Conservation (phyloP, 2,888 invertebrate species). For the Tipula lateralis region DNA sequence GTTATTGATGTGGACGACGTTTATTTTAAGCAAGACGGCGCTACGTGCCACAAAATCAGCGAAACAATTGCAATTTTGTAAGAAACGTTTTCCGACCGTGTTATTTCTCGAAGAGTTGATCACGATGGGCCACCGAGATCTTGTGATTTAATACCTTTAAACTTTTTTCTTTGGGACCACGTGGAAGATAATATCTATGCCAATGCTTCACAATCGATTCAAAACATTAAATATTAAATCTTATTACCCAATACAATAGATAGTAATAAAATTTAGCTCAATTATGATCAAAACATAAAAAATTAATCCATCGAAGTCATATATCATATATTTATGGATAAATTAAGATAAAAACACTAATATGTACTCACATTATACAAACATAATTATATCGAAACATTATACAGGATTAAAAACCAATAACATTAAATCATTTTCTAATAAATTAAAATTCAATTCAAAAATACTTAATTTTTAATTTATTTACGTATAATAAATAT, state of each 20-base stretch:
- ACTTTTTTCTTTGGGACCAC: not conserved
- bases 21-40: slow-evolving; percentile 27
- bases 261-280: not conserved
- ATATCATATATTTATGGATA: slow-evolving; percentile 7
- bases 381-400: not conserved
- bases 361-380: not conserved
- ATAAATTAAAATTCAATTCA: slow-evolving; percentile 24
- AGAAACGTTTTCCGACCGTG: not conserved
- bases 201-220: not conserved
- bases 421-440: slow-evolving; percentile 19
- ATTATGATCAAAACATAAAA: not conserved
- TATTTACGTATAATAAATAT: not conserved
- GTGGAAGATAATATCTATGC: not conserved
- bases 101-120: not conserved
- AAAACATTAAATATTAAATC: too few species aligned
- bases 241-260: not conserved
- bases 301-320: not conserved
- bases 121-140: not conserved
- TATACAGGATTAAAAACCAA: not conserved
- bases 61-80: not conserved
- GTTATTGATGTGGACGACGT: slow-evolving; percentile 16
- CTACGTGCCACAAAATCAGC: slow-evolving; percentile 27
- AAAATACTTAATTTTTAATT: slow-evolving; percentile 13
- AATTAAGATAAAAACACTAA: not conserved
- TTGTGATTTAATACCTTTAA: not conserved